These are phyloP conservation scores for Planococcus citri DNA, from an alignment of 1,140 invertebrate genomes.

Conservation along the genomic window DNA sequence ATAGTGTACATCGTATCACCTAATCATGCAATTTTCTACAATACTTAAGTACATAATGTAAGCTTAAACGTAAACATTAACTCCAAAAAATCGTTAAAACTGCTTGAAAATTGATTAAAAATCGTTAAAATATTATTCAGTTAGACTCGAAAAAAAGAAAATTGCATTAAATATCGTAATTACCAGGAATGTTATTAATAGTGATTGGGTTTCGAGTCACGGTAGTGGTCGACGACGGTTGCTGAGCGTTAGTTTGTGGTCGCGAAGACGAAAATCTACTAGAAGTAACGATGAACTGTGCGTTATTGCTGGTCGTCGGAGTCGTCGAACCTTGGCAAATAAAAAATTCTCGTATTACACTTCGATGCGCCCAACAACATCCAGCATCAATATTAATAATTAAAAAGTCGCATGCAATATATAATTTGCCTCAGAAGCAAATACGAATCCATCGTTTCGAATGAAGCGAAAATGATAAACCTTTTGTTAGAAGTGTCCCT, in stretches of 20 bases:
- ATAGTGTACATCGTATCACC: no score
- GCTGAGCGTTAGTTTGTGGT: neutral
- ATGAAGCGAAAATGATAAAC: no score
- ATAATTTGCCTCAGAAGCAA: no score
- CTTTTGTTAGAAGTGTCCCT: no score
- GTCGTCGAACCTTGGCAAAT: slow-evolving; percentile 6
- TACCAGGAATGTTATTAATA: slow-evolving; percentile 11
- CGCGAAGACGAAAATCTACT: slow-evolving; percentile 17
- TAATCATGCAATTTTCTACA: no score
- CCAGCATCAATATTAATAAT: neutral
- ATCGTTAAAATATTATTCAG: no score
- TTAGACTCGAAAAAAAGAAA: no score
- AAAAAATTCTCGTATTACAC: neutral
- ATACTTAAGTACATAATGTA: no score
- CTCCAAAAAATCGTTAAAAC: no score
- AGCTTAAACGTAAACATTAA: no score
- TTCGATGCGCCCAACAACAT: neutral
- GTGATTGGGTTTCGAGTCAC: slow-evolving; percentile 9
- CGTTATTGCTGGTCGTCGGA: neutral
- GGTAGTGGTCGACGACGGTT: neutral
- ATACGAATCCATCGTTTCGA: no score
- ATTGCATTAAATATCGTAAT: neutral
- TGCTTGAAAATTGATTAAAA: no score
- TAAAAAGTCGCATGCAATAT: neutral
- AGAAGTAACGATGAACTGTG: slow-evolving; percentile 13